These are phyloP conservation scores for Rhagoletis pomonella DNA, from an alignment of 1,140 invertebrate species.

Conservation along the genomic window DNA sequence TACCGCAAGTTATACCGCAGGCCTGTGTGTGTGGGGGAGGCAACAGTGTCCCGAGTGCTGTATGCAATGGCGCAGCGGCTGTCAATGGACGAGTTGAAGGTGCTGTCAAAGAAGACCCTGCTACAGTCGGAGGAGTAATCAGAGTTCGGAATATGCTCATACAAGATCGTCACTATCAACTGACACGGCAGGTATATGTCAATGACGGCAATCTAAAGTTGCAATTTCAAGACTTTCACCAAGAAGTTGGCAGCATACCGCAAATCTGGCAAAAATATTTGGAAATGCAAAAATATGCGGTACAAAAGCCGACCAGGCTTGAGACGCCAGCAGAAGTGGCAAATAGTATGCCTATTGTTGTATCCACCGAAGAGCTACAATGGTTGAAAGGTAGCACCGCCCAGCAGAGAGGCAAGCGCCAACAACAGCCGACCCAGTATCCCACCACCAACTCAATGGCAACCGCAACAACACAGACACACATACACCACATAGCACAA, in stretches of 20 bases:
- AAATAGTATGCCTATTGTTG: slow-evolving; percentile 44
- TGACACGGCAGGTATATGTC: slow-evolving; percentile 21
- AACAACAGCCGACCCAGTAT: background rate
- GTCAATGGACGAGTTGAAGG: background rate
- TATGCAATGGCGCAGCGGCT: background rate
- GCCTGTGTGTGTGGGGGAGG: background rate
- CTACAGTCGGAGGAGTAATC: background rate
- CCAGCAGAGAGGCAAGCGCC: slow-evolving; percentile 17
- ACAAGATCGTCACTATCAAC: slow-evolving; percentile 13
- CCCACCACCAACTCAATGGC: background rate
- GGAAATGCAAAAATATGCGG: slow-evolving; percentile 44
- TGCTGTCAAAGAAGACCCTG: background rate
- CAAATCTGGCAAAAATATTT: slow-evolving; percentile 46
- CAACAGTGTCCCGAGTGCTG: background rate
- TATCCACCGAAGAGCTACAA: slow-evolving; percentile 47
- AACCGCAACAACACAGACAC: background rate
- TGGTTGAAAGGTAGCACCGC: slow-evolving; percentile 1
- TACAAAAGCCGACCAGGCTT: slow-evolving; percentile 28
- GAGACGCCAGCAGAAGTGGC: slow-evolving; percentile 7
- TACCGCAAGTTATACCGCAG: background rate
- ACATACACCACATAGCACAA: background rate
- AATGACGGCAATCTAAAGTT: slow-evolving; percentile 43
- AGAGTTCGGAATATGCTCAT: background rate
- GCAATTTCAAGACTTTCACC: slow-evolving; percentile 51
- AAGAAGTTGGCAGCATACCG: slow-evolving; percentile 29